Evolutionary conservation across 23 tunicate species (phyloP), one percentile per base, ranked within the genome.

Genomic region (Styela plicata): DNA sequence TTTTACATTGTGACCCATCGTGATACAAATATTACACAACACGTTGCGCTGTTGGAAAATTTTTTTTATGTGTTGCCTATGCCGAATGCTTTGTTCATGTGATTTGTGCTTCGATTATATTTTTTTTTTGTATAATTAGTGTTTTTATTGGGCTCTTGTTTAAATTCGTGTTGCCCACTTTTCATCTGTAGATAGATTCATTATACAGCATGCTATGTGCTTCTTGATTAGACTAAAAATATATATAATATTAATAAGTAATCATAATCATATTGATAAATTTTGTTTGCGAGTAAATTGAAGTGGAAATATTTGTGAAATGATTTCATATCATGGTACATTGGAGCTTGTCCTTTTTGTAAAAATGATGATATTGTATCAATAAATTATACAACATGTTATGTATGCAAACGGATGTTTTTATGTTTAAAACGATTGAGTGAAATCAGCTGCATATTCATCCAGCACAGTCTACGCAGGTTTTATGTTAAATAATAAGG

Each of bases 311-410:
- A n/a, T n/a, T n/a, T n/a, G n/a, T 44, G 57, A 44, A 44, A 44
- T 44, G 57, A 25, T 67, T 29, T 67, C 16, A 19, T 29, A 67
- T 25, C 71, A 67, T 67, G 71, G 71, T 22, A 67, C 24, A 67
- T 67, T 27, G 31, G 24, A 27, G 22, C 19, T 25, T 18, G 23
- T 67, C 31, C 18, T 67, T 22, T 67, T 67, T 67, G 22, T 25
- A 1, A 22, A 44, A 5, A 5, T 44, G 57, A 67, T 67, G 71
- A 67, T 67, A 67, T 18, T 67, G 71, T 67, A 67, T 67, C 71
- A 25, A 25, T 17, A 67, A 67, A 67, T 67, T 67, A 67, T 67
- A 67, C 71, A 67, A 67, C 24, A 22, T 67, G 65, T 67, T 67
- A 25, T 25, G 30, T 67, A 67, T 24, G 71, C 31, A 22, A 29